Evolutionary conservation across 2,888 invertebrate genomes (phyloP).

Genomic region (Tinea pellionella): DNA sequence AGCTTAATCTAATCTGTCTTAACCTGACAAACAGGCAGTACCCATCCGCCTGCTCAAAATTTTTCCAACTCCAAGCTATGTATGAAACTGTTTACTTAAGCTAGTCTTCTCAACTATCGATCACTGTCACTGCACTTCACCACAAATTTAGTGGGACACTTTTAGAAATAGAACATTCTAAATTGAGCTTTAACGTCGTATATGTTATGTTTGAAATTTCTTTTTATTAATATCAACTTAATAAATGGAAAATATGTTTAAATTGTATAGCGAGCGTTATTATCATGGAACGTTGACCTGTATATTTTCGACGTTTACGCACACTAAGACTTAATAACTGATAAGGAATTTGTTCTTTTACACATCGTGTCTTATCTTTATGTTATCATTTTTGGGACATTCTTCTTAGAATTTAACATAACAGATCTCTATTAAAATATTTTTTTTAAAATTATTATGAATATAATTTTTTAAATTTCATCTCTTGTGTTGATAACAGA

Average conservation of each 20-base stretch:
- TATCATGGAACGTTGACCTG: constrained; percentile 54
- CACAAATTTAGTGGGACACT: not conserved
- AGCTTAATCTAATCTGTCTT: constrained; percentile 35
- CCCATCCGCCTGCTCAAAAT: constrained; percentile 30
- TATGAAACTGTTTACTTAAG: constrained; percentile 49
- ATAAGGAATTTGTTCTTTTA: constrained; percentile 9
- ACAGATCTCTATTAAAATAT: constrained; percentile 18
- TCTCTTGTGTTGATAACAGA: too few species aligned
- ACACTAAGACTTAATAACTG: constrained; percentile 29
- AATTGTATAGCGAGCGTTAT: constrained; percentile 37
- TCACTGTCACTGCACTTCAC: constrained; percentile 44
- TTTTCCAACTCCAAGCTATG: constrained; percentile 38
- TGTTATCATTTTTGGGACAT: constrained; percentile 1
- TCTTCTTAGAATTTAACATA: constrained; percentile 6
- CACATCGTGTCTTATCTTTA: constrained; percentile 39
- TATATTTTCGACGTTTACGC: constrained; percentile 40
- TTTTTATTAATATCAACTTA: not conserved
- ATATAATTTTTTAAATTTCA: too few species aligned
- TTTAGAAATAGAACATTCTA: not conserved
- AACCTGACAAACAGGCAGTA: constrained; percentile 37
- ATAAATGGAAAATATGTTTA: not conserved
- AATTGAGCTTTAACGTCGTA: not conserved
- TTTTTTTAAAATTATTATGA: constrained; percentile 22
- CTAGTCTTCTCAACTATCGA: constrained; percentile 56
- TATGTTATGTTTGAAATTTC: not conserved